Base-by-base conservation (phyloP, 1,140 invertebrate species). In the Drosophila serrata region DNA sequence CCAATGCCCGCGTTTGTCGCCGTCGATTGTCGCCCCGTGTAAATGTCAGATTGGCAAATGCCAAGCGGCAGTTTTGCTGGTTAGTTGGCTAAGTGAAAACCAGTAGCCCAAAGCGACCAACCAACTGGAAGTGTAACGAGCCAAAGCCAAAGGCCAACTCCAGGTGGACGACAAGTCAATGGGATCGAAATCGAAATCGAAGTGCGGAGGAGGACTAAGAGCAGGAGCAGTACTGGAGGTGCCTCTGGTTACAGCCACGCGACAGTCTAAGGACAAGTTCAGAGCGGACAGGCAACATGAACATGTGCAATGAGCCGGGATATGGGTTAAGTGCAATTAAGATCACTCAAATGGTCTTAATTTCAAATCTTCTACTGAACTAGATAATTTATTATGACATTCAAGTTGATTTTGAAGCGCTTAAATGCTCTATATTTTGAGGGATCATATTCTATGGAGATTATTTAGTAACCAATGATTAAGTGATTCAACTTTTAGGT, bases 11-110 rank as follows among this genome's bases (percentile, higher is more conserved):
- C 51, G 57, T 86, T 70, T 86, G 82, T 78, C 74, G 61, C 77
- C 63, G 61, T 75, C 63, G 78, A 70, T 55, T 87, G 84, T 87
- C 84, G 80, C 76, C 63, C 56, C 73, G 73, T 69, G 73, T 87
- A 88, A 87, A 87, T 88, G 84, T 87, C 84, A 86, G 70, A 64
- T 48, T 64, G 62, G 82, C 75, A 82, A 86, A 87, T 87, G 82
- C 75, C 81, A 55, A 7, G 51, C 51, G 51, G 51, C 51, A 55
- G 51, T 53, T 35, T 53, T 35, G 51, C 19, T 37, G 51, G 51
- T 6, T 53, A 53, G 51, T 55, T 55, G 51, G 51, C 51, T 4
- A 82, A 60, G 45, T 59, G 78, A 82, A 82, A 87, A 87, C 82
- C 82, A 87, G 82, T 86, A 86, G 82, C 82, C 67, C 60, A 55